These are phyloP conservation scores for Plecotus auritus DNA, from an alignment of 2,113 vertebrate species.

Conservation along the genomic window DNA sequence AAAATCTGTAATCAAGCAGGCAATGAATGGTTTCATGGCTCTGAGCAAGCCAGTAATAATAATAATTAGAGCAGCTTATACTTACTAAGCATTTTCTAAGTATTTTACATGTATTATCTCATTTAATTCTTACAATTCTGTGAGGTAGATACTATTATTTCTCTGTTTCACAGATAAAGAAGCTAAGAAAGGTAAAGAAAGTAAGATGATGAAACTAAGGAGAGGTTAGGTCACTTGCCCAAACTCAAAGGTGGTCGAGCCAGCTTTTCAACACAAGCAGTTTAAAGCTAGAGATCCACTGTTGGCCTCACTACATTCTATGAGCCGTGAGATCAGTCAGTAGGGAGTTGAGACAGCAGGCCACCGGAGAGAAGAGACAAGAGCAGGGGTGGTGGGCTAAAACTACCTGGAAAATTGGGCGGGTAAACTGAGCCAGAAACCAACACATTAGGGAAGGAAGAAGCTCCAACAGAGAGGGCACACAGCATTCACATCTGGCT, in stretches of 20 bases:
- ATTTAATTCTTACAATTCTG: background rate
- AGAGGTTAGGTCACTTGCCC: background rate
- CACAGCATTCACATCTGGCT: background rate
- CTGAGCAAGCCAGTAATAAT: background rate
- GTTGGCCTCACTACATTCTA: background rate
- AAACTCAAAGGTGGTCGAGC: background rate
- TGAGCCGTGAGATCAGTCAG: background rate
- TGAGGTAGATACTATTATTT: background rate
- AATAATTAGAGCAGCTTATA: background rate
- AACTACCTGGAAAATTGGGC: background rate
- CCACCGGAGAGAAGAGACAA: background rate
- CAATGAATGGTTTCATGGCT: background rate
- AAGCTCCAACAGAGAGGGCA: background rate
- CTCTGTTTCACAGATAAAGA: background rate
- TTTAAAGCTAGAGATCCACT: background rate
- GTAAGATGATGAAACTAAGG: background rate
- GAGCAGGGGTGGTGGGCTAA: background rate
- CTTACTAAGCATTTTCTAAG: background rate
- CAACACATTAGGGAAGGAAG: background rate
- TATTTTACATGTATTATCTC: background rate
- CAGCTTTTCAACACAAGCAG: background rate
- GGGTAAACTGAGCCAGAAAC: conserved; percentile 6
- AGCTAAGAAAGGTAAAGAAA: background rate
- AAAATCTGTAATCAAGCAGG: background rate
- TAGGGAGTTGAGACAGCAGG: background rate